Evolutionary conservation across 2,797 vertebrate genomes (phyloP).

Genomic region (Microcaecilia unicolor): DNA sequence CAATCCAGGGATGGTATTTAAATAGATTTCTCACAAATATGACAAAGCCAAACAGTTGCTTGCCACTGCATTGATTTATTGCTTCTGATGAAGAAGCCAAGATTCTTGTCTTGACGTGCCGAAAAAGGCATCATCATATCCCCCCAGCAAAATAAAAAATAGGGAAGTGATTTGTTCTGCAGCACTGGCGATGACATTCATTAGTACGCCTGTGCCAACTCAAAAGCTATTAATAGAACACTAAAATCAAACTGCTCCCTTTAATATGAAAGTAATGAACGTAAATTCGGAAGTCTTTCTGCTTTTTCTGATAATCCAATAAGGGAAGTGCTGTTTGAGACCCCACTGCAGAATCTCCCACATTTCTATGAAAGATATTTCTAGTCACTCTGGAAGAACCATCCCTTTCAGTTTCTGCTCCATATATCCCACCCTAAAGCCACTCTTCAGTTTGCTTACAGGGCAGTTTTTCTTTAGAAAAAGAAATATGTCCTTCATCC

Average conservation of each 20-base stretch:
- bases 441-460: slow-evolving; percentile 13
- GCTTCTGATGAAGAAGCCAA: too few species aligned
- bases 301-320: slow-evolving; percentile 70
- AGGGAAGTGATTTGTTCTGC: slow-evolving; percentile 17
- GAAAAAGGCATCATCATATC: too few species aligned
- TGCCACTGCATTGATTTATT: too few species aligned
- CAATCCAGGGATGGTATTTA: too few species aligned
- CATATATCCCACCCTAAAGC: neutral
- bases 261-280: slow-evolving; percentile 80
- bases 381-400: slow-evolving; percentile 31
- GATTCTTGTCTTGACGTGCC: too few species aligned
- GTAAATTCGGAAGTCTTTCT: slow-evolving; percentile 62
- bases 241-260: slow-evolving; percentile 72
- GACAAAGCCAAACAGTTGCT: too few species aligned
- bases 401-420: too few species aligned
- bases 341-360: slow-evolving; percentile 50
- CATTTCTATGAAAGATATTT: slow-evolving; percentile 43
- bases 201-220: slow-evolving; percentile 51
- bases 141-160: neutral
- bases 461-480: slow-evolving; percentile 25
- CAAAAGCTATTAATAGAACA: slow-evolving; percentile 62
- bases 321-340: slow-evolving; percentile 45
- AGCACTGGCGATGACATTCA: slow-evolving; percentile 44
- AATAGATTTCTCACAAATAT: too few species aligned
- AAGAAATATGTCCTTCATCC: slow-evolving; percentile 30